Conservation (phyloP, 2,888 invertebrate genomes). For the Heliconius ethilla region DNA sequence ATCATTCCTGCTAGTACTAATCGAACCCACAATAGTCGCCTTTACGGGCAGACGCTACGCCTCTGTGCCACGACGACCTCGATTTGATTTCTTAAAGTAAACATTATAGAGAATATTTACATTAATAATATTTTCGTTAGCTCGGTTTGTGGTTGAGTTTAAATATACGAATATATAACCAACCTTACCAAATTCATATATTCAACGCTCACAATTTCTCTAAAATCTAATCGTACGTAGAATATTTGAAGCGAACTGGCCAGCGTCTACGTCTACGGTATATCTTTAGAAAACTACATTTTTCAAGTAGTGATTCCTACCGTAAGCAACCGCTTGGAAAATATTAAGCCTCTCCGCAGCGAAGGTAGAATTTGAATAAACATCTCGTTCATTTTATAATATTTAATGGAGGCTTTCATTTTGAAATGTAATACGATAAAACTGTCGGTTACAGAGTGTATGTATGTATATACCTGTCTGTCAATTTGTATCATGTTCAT, state of each 20-base stretch:
- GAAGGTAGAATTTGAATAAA: conserved; percentile 27
- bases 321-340: conserved; percentile 26
- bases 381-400: conserved; percentile 26
- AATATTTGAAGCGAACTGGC: conserved; percentile 1
- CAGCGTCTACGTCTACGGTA: not conserved
- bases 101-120: not conserved
- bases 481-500: not conserved
- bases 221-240: conserved; percentile 4
- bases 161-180: not conserved
- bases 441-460: not conserved
- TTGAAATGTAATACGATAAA: conserved; percentile 7
- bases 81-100: not conserved
- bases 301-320: conserved; percentile 26
- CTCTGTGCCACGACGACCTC: not conserved
- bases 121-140: not conserved
- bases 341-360: conserved; percentile 26
- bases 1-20: too few species aligned
- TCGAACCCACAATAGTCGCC: too few species aligned
- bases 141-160: not conserved
- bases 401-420: conserved; percentile 16
- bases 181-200: not conserved
- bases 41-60: too few species aligned
- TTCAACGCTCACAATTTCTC: not conserved
- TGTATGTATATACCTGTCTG: not conserved
- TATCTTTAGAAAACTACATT: conserved; percentile 23